phyloP scores from a whole-genome alignment of 1,140 invertebrate species.

The Trichonephila clavata region DNA sequence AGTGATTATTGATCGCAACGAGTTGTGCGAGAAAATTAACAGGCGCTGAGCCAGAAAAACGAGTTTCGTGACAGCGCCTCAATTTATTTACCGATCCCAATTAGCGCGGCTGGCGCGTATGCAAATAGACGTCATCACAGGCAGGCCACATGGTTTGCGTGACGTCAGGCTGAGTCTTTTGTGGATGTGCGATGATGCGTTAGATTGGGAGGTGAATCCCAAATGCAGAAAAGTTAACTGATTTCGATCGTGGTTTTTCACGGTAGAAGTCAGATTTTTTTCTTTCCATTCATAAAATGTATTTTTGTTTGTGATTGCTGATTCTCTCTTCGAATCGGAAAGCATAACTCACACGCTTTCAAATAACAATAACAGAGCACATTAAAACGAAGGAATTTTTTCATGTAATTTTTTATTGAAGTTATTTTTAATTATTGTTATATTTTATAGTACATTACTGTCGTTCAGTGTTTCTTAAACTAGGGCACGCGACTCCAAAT shows the following conservation, averaged over 20 bases:
- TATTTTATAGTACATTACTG: too few relatives aligned
- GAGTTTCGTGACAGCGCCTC: slow-evolving; percentile 48
- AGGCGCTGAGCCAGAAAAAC: slow-evolving; percentile 74
- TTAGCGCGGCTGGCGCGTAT: slow-evolving; percentile 50
- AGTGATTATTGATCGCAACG: slow-evolving; percentile 64
- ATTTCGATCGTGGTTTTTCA: slow-evolving; percentile 4
- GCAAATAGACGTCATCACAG: slow-evolving; percentile 60
- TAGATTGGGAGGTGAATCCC: slow-evolving; percentile 43
- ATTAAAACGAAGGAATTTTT: too few relatives aligned
- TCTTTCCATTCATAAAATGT: not conserved
- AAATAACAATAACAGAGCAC: too few relatives aligned
- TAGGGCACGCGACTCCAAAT: too few relatives aligned
- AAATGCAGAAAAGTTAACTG: slow-evolving; percentile 18
- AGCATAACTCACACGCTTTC: too few relatives aligned
- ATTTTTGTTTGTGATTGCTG: not conserved
- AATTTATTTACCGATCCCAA: slow-evolving; percentile 75
- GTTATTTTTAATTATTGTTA: too few relatives aligned
- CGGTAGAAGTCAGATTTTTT: not conserved
- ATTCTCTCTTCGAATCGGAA: too few relatives aligned
- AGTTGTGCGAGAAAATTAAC: slow-evolving; percentile 60
- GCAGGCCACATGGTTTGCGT: slow-evolving; percentile 63
- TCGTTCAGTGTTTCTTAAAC: too few relatives aligned
- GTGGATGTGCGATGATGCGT: slow-evolving; percentile 30
- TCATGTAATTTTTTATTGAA: too few relatives aligned
- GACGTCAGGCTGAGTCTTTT: slow-evolving; percentile 48